These are phyloP conservation scores for Scrobipalpa atriplicella DNA, from an alignment of 2,888 invertebrate genomes.

Conservation along the genomic window DNA sequence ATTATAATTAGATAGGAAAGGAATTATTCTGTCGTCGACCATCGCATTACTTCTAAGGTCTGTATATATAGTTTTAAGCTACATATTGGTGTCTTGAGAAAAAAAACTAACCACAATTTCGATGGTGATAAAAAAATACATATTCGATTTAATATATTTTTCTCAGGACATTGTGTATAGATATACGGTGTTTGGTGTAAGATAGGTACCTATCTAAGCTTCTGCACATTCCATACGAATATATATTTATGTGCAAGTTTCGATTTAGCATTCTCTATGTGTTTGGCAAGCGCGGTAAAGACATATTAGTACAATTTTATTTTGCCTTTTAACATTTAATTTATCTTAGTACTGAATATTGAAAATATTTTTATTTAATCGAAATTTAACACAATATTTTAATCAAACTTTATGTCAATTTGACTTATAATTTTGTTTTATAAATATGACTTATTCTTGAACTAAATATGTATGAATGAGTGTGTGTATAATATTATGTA, in stretches of 20 bases:
- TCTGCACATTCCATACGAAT: conserved; percentile 73
- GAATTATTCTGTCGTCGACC: conserved; percentile 75
- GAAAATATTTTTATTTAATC: background rate
- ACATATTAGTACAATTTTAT: background rate
- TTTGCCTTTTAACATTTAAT: background rate
- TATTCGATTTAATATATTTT: conserved; percentile 19
- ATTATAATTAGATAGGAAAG: conserved; percentile 74
- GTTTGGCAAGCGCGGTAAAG: conserved; percentile 53
- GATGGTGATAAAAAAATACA: no score
- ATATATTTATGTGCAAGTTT: conserved; percentile 79
- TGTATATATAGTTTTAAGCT: conserved; percentile 76
- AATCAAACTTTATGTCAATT: background rate
- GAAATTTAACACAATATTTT: background rate
- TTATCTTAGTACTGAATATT: background rate
- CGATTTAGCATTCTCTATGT: conserved; percentile 69
- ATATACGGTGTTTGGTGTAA: conserved; percentile 79
- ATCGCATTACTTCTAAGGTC: conserved; percentile 71
- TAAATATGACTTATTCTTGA: background rate
- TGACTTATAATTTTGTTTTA: background rate
- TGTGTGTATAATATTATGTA: background rate
- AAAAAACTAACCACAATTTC: background rate
- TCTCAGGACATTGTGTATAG: conserved; percentile 43
- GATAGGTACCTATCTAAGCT: conserved; percentile 79
- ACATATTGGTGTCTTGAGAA: conserved; percentile 35
- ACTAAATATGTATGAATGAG: conserved; percentile 7